A percentile compares a stretch with the other conserved stretches of the same genome.
phyloP scores from a whole-genome alignment of 2,797 vertebrate genomes.

The Pristis pectinata region DNA sequence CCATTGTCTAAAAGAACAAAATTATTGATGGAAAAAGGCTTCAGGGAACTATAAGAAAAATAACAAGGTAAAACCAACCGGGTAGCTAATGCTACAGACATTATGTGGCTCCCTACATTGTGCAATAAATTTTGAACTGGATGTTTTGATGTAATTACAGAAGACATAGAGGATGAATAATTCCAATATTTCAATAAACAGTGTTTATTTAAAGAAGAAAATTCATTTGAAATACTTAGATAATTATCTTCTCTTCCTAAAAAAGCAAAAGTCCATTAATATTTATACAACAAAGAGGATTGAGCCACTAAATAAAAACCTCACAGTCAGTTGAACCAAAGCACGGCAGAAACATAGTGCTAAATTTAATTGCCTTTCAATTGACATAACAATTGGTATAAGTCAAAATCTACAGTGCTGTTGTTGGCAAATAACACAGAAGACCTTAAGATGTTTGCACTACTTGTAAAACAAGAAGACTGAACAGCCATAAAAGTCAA shows the following conservation, averaged over 20 bases:
- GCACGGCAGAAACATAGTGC: not conserved
- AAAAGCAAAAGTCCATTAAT: not conserved
- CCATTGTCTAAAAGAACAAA: no score
- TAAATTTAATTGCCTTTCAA: not conserved
- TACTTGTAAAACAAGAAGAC: not conserved
- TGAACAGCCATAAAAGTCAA: not conserved
- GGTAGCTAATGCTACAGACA: not conserved
- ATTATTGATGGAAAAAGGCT: not conserved
- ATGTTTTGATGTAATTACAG: not conserved
- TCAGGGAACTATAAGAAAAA: not conserved
- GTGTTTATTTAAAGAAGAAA: not conserved
- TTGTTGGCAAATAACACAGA: not conserved
- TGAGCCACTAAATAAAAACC: not conserved
- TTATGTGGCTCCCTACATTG: no score
- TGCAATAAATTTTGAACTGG: not conserved
- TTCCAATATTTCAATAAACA: not conserved
- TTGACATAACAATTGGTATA: not conserved
- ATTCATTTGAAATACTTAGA: not conserved
- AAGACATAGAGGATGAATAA: not conserved
- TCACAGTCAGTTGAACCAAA: not conserved
- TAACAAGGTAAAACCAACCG: not conserved
- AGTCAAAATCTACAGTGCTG: not conserved
- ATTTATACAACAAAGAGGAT: not conserved
- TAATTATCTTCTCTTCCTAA: not conserved
- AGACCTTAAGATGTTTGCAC: not conserved